Percentiles rank a stretch among this genome's conserved stretches.
Conservation (phyloP, 2,888 invertebrate species). For the Spisula subtruncata region DNA sequence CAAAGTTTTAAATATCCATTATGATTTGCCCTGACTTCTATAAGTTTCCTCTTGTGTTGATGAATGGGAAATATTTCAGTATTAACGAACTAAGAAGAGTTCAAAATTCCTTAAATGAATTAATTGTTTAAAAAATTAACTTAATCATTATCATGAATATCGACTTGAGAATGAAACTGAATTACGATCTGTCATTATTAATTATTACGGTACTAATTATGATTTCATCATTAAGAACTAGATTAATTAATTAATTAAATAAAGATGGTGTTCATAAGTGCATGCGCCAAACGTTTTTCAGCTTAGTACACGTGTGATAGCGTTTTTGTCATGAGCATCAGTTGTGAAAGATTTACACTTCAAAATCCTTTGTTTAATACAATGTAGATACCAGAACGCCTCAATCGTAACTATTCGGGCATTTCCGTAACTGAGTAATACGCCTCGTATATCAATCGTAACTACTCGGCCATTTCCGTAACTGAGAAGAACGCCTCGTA, state of each 20-base stretch:
- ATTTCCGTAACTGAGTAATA: no score
- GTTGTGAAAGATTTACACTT: no score
- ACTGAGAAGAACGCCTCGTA: no score
- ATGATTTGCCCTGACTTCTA: neutral
- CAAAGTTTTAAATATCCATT: no score
- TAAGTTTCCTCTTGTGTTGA: neutral
- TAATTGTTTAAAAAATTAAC: neutral
- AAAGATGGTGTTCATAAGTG: neutral
- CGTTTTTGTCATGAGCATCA: no score
- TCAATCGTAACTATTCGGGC: no score
- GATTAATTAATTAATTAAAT: neutral
- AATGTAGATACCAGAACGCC: no score
- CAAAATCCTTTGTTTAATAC: no score
- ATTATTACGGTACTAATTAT: neutral
- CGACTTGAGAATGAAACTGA: neutral
- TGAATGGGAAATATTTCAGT: neutral
- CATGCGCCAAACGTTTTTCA: neutral
- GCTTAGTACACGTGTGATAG: no score
- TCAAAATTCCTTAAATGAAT: neutral
- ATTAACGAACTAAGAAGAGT: neutral
- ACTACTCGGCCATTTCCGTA: no score
- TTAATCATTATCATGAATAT: neutral
- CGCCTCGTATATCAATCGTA: no score
- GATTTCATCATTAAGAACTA: neutral
- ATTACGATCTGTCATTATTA: neutral